phyloP scores from a whole-genome alignment of 2,888 invertebrate genomes.

The Himalopsyche kuldschensis region DNA sequence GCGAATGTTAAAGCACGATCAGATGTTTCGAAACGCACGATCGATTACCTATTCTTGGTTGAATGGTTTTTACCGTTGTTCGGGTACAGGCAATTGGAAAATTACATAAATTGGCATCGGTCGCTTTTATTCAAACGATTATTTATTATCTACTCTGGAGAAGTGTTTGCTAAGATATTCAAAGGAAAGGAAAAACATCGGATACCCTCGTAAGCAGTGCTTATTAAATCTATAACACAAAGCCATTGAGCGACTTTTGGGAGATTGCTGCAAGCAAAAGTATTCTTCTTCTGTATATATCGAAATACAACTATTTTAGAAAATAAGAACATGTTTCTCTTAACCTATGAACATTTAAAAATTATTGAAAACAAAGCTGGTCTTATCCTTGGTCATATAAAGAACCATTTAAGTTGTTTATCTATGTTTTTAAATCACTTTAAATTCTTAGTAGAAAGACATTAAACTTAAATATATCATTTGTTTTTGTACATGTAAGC shows the following conservation, averaged over 20 bases:
- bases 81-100: conserved; percentile 11
- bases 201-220: neutral
- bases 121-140: conserved; percentile 1
- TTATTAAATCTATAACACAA: neutral
- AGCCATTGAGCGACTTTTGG: neutral
- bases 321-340: too few relatives aligned
- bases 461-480: too few relatives aligned
- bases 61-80: conserved; percentile 8
- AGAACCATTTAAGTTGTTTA: too few relatives aligned
- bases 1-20: conserved; percentile 9
- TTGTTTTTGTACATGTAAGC: too few relatives aligned
- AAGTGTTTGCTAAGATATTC: neutral
- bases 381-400: too few relatives aligned
- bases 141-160: neutral
- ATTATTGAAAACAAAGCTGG: too few relatives aligned
- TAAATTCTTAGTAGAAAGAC: too few relatives aligned
- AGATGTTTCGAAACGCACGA: conserved; percentile 19
- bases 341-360: too few relatives aligned
- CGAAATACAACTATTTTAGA: too few relatives aligned
- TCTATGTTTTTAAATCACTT: too few relatives aligned
- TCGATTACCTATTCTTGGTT: conserved; percentile 1
- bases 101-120: conserved; percentile 9
- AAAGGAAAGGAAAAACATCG: neutral
- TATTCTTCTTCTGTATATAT: too few relatives aligned
- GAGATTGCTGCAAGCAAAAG: too few relatives aligned